phyloP scores from a whole-genome alignment of 2,113 vertebrate species.

The Cranoglanis bouderius region DNA sequence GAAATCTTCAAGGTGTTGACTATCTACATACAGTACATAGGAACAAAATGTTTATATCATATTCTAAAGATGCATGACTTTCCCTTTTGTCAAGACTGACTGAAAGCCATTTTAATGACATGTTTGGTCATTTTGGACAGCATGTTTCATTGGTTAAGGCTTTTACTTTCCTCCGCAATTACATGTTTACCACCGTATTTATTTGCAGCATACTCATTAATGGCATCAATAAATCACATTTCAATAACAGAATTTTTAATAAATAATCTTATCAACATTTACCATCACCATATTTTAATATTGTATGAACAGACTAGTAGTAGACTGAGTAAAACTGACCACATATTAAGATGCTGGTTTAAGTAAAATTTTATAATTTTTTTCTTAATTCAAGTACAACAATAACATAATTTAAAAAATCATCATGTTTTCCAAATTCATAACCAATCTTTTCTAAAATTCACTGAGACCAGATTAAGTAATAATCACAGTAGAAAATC shows the following conservation, averaged over 20 bases:
- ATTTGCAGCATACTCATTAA: neutral
- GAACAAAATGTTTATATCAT: neutral
- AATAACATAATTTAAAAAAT: too few species aligned
- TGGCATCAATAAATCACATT: neutral
- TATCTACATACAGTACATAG: too few species aligned
- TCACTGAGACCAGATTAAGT: neutral
- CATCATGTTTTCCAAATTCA: too few species aligned
- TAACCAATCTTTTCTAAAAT: neutral
- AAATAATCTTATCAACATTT: neutral
- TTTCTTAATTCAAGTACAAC: too few species aligned
- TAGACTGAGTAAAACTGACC: too few species aligned
- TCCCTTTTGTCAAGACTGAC: neutral
- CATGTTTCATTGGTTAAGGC: neutral
- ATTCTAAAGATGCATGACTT: neutral
- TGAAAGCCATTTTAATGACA: neutral
- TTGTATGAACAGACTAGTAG: too few species aligned
- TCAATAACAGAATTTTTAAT: neutral
- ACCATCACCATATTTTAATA: too few species aligned
- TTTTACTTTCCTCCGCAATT: neutral
- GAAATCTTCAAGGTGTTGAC: too few species aligned
- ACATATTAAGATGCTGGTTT: too few species aligned
- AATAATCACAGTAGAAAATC: neutral
- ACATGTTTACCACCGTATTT: neutral
- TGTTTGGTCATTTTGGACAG: neutral
- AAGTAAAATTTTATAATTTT: too few species aligned